Percentiles rank a stretch among this genome's conserved stretches.
phyloP scores from a whole-genome alignment of 2,797 vertebrate species.

The Microtus agrestis region DNA sequence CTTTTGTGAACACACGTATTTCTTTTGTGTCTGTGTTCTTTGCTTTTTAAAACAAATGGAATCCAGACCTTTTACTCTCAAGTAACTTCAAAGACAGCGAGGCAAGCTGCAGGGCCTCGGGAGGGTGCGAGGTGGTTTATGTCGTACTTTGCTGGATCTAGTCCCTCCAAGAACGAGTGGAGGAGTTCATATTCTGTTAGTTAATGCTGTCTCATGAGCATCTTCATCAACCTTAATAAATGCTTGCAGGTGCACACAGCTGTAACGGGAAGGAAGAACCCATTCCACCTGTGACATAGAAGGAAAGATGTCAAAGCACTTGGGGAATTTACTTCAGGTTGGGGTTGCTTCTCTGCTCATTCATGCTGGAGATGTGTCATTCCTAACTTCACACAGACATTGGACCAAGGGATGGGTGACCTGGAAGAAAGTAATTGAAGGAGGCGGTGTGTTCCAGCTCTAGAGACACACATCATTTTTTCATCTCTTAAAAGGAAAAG shows the following conservation, averaged over 20 bases:
- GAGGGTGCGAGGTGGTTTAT: not conserved
- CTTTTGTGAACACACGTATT: not conserved
- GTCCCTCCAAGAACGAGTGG: not conserved
- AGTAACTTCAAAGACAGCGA: not conserved
- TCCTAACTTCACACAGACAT: conserved; percentile 38
- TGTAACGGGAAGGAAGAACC: not conserved
- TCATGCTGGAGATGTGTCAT: conserved; percentile 1
- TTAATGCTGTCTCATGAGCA: not conserved
- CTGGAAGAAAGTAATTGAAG: conserved; percentile 52
- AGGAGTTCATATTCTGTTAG: not conserved
- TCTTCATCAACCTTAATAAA: not conserved
- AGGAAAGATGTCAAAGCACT: conserved; percentile 5
- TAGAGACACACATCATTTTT: conserved; percentile 19
- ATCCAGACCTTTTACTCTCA: conserved; percentile 17
- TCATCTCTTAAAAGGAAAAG: conserved; percentile 53
- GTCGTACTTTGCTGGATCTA: not conserved
- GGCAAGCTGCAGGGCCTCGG: not conserved
- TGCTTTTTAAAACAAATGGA: conserved; percentile 40
- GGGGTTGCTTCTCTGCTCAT: conserved; percentile 51
- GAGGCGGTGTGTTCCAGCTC: not conserved
- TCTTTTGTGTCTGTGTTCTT: not conserved
- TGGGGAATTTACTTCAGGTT: conserved; percentile 64
- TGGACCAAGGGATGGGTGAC: conserved; percentile 24
- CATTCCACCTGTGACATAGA: not conserved
- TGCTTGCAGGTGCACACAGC: not conserved